These are phyloP conservation scores for Antidorcas marsupialis DNA, from an alignment of 2,113 vertebrate genomes.

Conservation along the genomic window DNA sequence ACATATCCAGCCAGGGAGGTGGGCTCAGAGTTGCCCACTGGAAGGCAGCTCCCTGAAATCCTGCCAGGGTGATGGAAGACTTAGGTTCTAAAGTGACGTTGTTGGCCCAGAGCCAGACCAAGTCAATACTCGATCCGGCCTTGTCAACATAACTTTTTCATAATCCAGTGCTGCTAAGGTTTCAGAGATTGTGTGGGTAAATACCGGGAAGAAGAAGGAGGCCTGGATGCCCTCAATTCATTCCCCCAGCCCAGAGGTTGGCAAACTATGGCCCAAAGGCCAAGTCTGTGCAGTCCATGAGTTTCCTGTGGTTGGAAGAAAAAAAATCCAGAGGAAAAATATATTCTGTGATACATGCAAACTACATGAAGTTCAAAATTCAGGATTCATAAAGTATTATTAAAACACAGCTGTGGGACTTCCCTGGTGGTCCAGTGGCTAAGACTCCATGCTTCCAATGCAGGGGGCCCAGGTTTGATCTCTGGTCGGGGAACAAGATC, in stretches of 20 bases:
- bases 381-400: neutral
- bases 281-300: neutral
- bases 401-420: neutral
- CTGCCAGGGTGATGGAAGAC: neutral
- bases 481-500: neutral
- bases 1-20: neutral
- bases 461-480: neutral
- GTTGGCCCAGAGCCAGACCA: neutral
- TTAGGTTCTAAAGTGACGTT: neutral
- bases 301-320: neutral
- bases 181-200: neutral
- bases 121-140: neutral
- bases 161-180: neutral
- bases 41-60: neutral
- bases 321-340: neutral
- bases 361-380: neutral
- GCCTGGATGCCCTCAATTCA: neutral
- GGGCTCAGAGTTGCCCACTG: neutral
- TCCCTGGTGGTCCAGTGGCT: neutral
- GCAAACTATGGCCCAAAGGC: neutral
- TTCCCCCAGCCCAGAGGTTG: neutral
- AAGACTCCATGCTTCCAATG: neutral
- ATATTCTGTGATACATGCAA: neutral
- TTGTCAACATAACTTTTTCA: neutral
- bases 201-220: neutral